phyloP scores from a whole-genome alignment of 2,888 invertebrate species.

The Gryllus longicercus region DNA sequence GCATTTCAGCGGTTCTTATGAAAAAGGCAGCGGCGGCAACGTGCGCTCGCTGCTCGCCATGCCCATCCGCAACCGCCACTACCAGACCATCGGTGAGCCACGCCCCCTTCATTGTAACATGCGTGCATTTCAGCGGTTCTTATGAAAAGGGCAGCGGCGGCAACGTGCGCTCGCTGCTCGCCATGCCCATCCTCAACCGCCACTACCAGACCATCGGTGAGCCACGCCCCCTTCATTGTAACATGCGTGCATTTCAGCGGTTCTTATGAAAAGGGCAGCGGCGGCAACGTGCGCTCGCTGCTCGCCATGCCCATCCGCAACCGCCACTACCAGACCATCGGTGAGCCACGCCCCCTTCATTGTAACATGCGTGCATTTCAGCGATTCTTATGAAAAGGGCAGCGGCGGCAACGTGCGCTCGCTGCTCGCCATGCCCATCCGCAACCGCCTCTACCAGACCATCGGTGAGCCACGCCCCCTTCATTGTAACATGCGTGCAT shows the following conservation, averaged over 20 bases:
- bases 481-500: too few relatives aligned
- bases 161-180: slow-evolving; percentile 49
- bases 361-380: too few relatives aligned
- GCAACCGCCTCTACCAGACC: slow-evolving; percentile 49
- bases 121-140: too few relatives aligned
- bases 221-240: slow-evolving; percentile 28
- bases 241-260: too few relatives aligned
- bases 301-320: slow-evolving; percentile 54
- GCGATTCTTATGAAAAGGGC: slow-evolving; percentile 43
- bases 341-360: slow-evolving; percentile 41
- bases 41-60: slow-evolving; percentile 51
- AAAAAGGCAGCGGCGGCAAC: slow-evolving; percentile 46
- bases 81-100: slow-evolving; percentile 50
- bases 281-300: slow-evolving; percentile 48
- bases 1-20: slow-evolving; percentile 29
- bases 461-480: slow-evolving; percentile 46
- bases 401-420: slow-evolving; percentile 47
- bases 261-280: slow-evolving; percentile 44
- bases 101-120: too few relatives aligned
- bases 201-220: slow-evolving; percentile 51
- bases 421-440: slow-evolving; percentile 52
- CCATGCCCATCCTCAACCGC: slow-evolving; percentile 52
- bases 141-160: slow-evolving; percentile 45
- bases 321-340: slow-evolving; percentile 50
- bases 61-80: slow-evolving; percentile 51